phyloP scores from a whole-genome alignment of 1,140 invertebrate genomes.

The Platyscapa corneri region DNA sequence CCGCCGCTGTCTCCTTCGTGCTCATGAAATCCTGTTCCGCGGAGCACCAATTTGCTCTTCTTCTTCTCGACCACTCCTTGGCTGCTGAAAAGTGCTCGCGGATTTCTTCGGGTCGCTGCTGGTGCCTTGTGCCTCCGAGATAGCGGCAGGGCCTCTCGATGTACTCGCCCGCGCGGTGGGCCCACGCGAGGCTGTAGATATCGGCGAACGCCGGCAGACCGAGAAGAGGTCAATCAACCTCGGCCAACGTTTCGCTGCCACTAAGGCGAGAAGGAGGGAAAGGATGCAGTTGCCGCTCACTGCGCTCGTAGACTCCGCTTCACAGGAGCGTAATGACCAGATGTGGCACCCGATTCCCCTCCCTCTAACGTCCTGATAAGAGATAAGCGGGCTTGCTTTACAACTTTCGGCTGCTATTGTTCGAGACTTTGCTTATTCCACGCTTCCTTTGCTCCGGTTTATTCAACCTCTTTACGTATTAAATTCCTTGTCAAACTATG shows the following conservation, averaged over 20 bases:
- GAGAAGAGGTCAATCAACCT: constrained; percentile 47
- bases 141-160: constrained; percentile 13
- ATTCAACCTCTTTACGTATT: background rate
- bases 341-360: background rate
- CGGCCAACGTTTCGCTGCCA: background rate
- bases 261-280: background rate
- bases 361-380: background rate
- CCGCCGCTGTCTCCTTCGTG: constrained; percentile 62
- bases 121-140: constrained; percentile 21
- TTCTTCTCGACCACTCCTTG: constrained; percentile 74
- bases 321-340: constrained; percentile 25
- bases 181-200: background rate
- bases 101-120: constrained; percentile 43
- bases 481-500: background rate
- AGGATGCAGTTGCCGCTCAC: constrained; percentile 8
- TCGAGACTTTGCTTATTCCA: background rate
- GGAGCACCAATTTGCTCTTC: constrained; percentile 75
- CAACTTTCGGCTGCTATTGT: background rate
- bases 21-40: constrained; percentile 68
- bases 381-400: background rate
- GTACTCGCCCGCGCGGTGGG: background rate
- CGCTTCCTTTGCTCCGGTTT: background rate
- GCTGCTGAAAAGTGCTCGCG: constrained; percentile 53
- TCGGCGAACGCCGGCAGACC: constrained; percentile 33
- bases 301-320: background rate